Evolutionary conservation across 2,888 invertebrate species (phyloP), one percentile per base, ranked within the genome.

Genomic region (Caenorhabditis angaria): DNA sequence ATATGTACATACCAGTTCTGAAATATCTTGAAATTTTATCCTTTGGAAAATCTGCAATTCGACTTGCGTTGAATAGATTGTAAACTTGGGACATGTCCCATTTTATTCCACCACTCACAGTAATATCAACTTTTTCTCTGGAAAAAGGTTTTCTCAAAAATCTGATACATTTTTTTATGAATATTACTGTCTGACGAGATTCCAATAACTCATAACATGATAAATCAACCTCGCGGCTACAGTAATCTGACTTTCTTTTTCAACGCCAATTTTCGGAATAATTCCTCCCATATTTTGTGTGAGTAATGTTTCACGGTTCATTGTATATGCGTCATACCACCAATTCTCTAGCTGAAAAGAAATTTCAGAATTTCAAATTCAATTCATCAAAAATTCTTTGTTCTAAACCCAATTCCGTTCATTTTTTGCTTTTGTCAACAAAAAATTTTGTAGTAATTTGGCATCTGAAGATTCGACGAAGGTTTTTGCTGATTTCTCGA

Each of bases 41-140:
- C 56, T 78, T 80, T 14, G 79, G 78, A 0, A 63, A 18, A 1
- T 58, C 60, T 1, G 82, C 79, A 1, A 65, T 58, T 63, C 91
- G 88, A 1, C 88, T 84, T 0, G 91, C 89, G 62, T 90, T 91
- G 83, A 89, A 91, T 62, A 91, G 88, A 2, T 89, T 86, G 53
- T 89, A 88, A 74, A 89, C 91, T 83, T 90, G 87, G 1, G 88
- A 82, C 83, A 91, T 90, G 6, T 90, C 89, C 84, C 90, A 89
- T 1, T 88, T 79, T 3, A 56, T 65, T 1, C 81, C 82, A 18
- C 83, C 67, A 48, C 80, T 82, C 50, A 66, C 74, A 14, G 77
- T 77, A 0, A 79, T 59, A 14, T 81, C 76, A 24, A 77, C 64
- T 47, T 70, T 68, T 53, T 81, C 78, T 27, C 82, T 82, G 61